These are phyloP conservation scores for Coendou prehensilis DNA, from an alignment of 2,797 vertebrate species.

Conservation along the genomic window DNA sequence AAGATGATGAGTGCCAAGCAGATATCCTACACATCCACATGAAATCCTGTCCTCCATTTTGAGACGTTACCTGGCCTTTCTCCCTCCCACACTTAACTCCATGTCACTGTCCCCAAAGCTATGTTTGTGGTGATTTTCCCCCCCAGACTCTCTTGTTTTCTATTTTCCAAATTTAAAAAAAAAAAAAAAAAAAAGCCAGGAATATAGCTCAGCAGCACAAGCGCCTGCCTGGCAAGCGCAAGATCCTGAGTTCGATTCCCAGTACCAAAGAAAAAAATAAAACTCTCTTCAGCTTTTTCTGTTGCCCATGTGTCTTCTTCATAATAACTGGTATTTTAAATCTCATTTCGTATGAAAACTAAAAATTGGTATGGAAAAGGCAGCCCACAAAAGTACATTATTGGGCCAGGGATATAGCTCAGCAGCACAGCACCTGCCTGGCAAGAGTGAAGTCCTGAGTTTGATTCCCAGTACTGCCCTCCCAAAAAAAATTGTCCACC, in stretches of 20 bases:
- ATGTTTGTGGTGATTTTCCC: neutral
- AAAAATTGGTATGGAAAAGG: slow-evolving; percentile 59
- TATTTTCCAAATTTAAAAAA: slow-evolving; percentile 14
- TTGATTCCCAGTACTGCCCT: too few species aligned
- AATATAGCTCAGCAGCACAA: too few species aligned
- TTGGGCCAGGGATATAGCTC: too few species aligned
- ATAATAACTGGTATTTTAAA: slow-evolving; percentile 57
- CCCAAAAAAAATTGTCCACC: neutral
- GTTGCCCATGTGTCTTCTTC: neutral
- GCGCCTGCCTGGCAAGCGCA: too few species aligned
- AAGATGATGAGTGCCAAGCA: slow-evolving; percentile 2
- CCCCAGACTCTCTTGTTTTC: slow-evolving; percentile 30
- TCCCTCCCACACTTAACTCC: neutral
- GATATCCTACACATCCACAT: slow-evolving; percentile 41
- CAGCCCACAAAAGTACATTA: slow-evolving; percentile 68
- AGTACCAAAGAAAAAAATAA: neutral
- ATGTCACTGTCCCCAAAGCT: neutral
- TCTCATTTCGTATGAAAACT: slow-evolving; percentile 64
- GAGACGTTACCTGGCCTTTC: neutral
- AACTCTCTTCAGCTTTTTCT: slow-evolving; percentile 81
- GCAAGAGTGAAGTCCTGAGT: too few species aligned
- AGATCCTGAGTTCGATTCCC: too few species aligned
- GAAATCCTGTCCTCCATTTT: neutral
- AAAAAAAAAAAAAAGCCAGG: neutral
- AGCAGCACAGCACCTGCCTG: too few species aligned